Evolutionary conservation across 2,113 vertebrate species (phyloP), one percentile per base, ranked within the genome.

Genomic region (Cariama cristata): DNA sequence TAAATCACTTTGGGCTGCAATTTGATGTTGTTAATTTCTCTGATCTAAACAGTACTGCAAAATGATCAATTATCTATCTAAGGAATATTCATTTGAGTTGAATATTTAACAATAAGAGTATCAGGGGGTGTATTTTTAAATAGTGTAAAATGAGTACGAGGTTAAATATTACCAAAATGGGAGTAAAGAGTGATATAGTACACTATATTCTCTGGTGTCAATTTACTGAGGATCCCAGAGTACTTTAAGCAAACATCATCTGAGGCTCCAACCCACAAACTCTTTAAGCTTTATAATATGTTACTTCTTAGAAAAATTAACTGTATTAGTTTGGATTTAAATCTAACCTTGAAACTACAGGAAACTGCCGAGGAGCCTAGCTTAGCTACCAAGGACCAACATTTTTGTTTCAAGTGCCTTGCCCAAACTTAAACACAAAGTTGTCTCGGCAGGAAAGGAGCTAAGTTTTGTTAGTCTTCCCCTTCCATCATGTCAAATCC

Each of bases 81-180:
- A 88, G 30, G 55, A 92, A 86, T 86, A 83, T 32, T 81, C 72
- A 80, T 1, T 35, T 80, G 44, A 60, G 12, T 24, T 86, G 67
- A 92, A 86, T 86, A 92, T 80, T 96, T 94, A 94, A 91, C 79
- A 80, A 74, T 84, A 83, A 81, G 21, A 56, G 12, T 40, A 90
- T 24, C 24, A 44, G 8, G 53, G 53, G 27, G 35, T 79, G 88
- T 92, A 56, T 77, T 86, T 94, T 91, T 83, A 80, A 93, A 42
- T 42, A 76, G 17, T 10, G 1, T 63, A 55, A 90, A 91, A 73
- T 77, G 8, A 95, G 86, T 63, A 30, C 4, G 69, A 77, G 38
- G 12, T 76, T 73, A 69, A 94, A 69, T 69, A 86, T 76, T 86
- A 53, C 50, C 19, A 77, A 77, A 88, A 66, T 50, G 28, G 32